Evolutionary conservation across 2,888 invertebrate genomes (phyloP), one percentile per base, ranked within the genome.

Genomic region (Rhynchonema sp.): DNA sequence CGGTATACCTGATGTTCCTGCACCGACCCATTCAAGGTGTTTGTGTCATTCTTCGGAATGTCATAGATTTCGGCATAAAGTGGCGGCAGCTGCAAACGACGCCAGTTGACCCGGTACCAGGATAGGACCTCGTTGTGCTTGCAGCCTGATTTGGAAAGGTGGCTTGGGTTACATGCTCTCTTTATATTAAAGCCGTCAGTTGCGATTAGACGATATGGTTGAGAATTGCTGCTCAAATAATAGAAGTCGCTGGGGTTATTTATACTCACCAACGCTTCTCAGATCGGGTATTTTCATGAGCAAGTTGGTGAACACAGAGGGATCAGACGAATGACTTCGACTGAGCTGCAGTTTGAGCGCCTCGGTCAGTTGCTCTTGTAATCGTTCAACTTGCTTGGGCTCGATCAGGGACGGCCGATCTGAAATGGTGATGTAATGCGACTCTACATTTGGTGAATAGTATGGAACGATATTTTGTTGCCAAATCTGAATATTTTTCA

Each of bases 1-100:
- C n/a, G n/a, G n/a, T n/a, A n/a, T n/a, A n/a, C n/a, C n/a, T n/a
- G n/a, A n/a, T n/a, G n/a, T n/a, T n/a, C n/a, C n/a, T n/a, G n/a
- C n/a, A n/a, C n/a, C n/a, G n/a, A n/a, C n/a, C n/a, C n/a, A n/a
- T n/a, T n/a, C n/a, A n/a, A n/a, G n/a, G n/a, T n/a, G n/a, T n/a
- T n/a, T n/a, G n/a, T n/a, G n/a, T n/a, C n/a, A n/a, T n/a, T n/a
- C n/a, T 38, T 86, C 66, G 89, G 87, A 76, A 94, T 90, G 81
- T 94, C 92, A 77, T 90, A 94, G 69, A 92, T 89, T 77, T 94
- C 94, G 46, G 91, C 85, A 77, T 90, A 94, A 60, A 94, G 81
- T 1, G 91, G 89, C 56, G 92, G 92, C 68, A 92, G 80, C 63
- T 72, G 72, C 63, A 84, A 80, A 62, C 82, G 81, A 28, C 70